Conservation (phyloP, 2,888 invertebrate species). For the Hirudinaria manillensis region DNA sequence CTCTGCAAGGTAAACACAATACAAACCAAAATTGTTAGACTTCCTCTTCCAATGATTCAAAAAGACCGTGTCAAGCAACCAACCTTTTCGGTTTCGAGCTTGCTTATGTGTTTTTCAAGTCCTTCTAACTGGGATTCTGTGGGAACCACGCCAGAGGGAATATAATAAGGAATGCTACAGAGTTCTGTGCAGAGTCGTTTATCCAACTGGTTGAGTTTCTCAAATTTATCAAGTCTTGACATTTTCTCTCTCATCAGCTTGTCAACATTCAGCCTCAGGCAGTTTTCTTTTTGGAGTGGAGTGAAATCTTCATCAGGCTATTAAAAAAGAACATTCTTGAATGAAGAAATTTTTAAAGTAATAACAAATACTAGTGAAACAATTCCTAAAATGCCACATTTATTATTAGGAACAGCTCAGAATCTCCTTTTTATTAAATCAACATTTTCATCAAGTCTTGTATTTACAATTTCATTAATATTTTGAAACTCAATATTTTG, state of each 20-base stretch:
- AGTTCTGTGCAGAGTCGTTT: slow-evolving; percentile 16
- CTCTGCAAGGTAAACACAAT: slow-evolving; percentile 8
- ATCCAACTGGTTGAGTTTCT: slow-evolving; percentile 11
- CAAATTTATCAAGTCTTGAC: background rate
- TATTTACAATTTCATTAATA: no score
- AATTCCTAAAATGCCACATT: background rate
- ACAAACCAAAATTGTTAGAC: background rate
- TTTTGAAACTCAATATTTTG: no score
- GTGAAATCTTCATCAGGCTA: slow-evolving; percentile 21
- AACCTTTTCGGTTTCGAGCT: slow-evolving; percentile 24
- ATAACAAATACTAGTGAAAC: background rate
- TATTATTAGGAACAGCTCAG: no score
- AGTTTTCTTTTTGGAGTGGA: slow-evolving; percentile 24
- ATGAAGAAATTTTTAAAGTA: background rate
- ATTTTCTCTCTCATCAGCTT: slow-evolving; percentile 10
- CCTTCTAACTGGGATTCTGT: slow-evolving; percentile 13
- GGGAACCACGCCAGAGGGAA: slow-evolving; percentile 20
- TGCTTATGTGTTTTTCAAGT: slow-evolving; percentile 21
- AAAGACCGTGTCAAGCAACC: background rate
- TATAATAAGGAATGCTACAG: slow-evolving; percentile 18
- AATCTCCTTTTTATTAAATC: no score
- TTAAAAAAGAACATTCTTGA: background rate
- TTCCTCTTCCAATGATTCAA: no score
- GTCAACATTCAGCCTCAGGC: slow-evolving; percentile 10
- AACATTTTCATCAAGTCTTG: no score